Evolutionary conservation across 2,797 vertebrate species (phyloP).

Genomic region (Rhinoraja longicauda): DNA sequence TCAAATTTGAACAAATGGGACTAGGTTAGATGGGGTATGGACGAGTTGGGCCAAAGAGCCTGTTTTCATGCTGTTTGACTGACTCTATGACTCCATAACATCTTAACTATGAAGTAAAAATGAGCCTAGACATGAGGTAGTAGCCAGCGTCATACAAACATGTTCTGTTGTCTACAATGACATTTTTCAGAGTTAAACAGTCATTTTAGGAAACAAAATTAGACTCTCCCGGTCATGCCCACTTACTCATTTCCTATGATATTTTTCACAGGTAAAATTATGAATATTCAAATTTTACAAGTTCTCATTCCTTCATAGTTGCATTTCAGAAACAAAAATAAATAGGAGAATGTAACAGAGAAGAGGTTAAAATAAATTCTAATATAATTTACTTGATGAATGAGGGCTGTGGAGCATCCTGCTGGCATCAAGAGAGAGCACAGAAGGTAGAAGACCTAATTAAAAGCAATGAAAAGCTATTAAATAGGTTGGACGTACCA

Average conservation of each 20-base stretch:
- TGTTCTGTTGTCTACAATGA: neutral
- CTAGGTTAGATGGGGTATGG: neutral
- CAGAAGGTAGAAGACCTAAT: constrained; percentile 14
- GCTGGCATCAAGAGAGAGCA: neutral
- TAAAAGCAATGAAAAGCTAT: constrained; percentile 3
- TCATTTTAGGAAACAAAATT: too few species aligned
- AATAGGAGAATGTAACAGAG: neutral
- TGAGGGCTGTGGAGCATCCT: neutral
- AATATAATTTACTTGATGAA: neutral
- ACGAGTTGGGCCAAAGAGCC: too few species aligned
- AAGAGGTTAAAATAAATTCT: neutral
- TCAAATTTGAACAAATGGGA: neutral
- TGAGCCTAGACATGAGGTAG: too few species aligned
- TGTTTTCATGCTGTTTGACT: too few species aligned
- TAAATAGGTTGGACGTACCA: too few species aligned
- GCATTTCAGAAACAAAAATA: neutral
- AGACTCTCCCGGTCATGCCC: neutral
- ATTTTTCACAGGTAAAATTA: neutral
- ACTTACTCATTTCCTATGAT: neutral
- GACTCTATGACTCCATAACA: too few species aligned
- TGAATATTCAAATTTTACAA: neutral
- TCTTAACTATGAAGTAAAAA: too few species aligned
- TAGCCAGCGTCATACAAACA: too few species aligned
- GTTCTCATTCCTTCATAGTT: neutral
- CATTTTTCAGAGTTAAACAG: neutral